These are phyloP conservation scores for Tipula unca DNA, from an alignment of 2,888 invertebrate genomes.

Conservation along the genomic window DNA sequence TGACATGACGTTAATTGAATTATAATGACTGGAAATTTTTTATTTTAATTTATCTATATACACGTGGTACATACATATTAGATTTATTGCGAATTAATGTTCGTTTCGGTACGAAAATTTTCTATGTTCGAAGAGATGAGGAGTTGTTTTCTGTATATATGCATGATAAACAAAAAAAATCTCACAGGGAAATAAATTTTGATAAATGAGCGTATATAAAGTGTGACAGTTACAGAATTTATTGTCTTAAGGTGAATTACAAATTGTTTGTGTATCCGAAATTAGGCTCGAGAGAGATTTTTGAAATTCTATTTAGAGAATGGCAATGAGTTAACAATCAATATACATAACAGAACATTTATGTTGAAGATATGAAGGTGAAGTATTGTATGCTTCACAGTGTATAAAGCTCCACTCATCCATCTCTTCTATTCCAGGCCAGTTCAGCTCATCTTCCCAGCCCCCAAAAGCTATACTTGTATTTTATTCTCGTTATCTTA, in stretches of 20 bases:
- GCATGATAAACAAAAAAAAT: neutral
- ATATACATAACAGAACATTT: too few relatives aligned
- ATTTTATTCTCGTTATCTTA: too few relatives aligned
- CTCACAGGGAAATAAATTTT: neutral
- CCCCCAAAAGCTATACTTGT: too few relatives aligned
- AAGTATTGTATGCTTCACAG: too few relatives aligned
- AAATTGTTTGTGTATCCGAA: neutral
- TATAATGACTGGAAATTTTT: slow-evolving; percentile 3
- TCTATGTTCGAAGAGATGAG: neutral
- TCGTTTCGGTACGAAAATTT: neutral
- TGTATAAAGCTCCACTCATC: too few relatives aligned
- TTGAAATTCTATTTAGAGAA: neutral
- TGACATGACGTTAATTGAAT: neutral
- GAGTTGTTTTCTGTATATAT: neutral
- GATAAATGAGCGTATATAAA: neutral
- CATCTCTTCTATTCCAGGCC: too few relatives aligned
- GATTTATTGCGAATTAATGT: neutral
- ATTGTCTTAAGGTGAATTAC: neutral
- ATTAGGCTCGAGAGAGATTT: neutral
- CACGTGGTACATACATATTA: neutral
- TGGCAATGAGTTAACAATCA: neutral
- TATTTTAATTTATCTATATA: neutral
- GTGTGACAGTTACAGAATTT: neutral
- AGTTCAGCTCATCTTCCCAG: too few relatives aligned
- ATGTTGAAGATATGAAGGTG: too few relatives aligned